Base-by-base conservation (phyloP, 2,888 invertebrate species). In the Corythucha ciliata region DNA sequence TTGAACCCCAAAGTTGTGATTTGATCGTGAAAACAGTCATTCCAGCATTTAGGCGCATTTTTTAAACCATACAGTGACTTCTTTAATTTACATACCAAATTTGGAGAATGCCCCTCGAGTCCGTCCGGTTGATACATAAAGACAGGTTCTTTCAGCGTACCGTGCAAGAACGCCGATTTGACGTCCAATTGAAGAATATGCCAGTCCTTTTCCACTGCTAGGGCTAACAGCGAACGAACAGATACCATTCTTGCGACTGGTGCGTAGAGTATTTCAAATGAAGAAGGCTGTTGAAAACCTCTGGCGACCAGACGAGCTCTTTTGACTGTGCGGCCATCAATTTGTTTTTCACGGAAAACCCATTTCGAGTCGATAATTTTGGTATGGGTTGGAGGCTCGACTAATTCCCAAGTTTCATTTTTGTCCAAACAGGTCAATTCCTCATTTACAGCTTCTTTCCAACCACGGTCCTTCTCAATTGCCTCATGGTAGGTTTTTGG, bases 231-330 rank as follows among this genome's bases (percentile, higher is more conserved):
- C 8, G 14, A 8, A 4, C 36, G 16, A 8, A 26, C 25, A 6
- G 39, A 27, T 16, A 16, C 3, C 33, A 45, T 25, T 7, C 41
- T 16, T 21, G 39, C 40, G 27, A 48, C 48, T 14, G 48, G 48
- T 22, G 42, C 34, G 26, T 32, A 51, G 24, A 51, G 26, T 22
- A 14, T 22, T 16, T 51, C 51, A 22, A 34, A 37, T 7, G 39
- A 40, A 21, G 37, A 25, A 7, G 51, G 51, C 27, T 51, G 51
- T 36, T 46, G 45, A 29, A 45, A 51, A 36, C 51, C 51, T 27
- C 45, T 33, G 18, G 51, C 51, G 16, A 51, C 51, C 16, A 51
- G 26, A 8, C 36, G 20, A n/a, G 50, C 50, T 22, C 36, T 52
- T 46, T 36, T 46, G 16, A 39, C 27, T 4, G 16, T 14, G 6